phyloP scores from a whole-genome alignment of 2,113 vertebrate genomes.

The Eubucco bourcierii region DNA sequence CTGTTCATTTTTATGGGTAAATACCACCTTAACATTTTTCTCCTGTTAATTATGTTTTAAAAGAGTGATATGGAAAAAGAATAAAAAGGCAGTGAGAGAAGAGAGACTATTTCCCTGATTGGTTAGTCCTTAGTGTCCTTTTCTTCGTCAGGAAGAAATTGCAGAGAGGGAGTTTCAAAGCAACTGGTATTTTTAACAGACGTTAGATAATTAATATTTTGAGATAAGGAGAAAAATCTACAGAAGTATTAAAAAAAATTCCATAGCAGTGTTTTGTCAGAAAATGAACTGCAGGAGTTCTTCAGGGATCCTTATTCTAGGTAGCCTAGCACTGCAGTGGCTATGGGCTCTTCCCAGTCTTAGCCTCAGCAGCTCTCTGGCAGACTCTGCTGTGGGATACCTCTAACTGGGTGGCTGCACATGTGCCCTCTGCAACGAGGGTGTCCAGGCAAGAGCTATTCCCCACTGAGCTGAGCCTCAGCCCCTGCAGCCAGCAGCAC shows the following conservation, averaged over 20 bases:
- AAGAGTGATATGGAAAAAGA: not conserved
- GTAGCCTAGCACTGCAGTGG: not conserved
- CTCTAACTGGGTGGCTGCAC: not conserved
- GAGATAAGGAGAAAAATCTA: not conserved
- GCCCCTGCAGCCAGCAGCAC: not conserved
- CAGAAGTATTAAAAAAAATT: not conserved
- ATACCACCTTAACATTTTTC: not conserved
- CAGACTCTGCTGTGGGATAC: accelerated
- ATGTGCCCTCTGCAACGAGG: accelerated
- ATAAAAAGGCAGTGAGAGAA: not conserved
- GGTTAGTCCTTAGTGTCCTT: not conserved
- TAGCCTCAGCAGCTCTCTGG: not conserved
- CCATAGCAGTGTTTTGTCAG: not conserved
- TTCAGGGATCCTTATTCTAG: not conserved
- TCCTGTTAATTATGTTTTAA: not conserved
- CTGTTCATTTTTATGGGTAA: not conserved
- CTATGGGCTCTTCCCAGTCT: not conserved
- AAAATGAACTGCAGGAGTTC: not conserved
- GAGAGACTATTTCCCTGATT: not conserved
- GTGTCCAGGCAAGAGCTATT: not conserved
- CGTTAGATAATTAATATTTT: not conserved
- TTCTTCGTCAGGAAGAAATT: not conserved
- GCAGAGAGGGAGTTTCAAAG: not conserved
- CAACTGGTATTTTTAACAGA: not conserved
- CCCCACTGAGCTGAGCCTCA: accelerated